Evolutionary conservation across 2,113 vertebrate species (phyloP).

Genomic region (Eira barbara): DNA sequence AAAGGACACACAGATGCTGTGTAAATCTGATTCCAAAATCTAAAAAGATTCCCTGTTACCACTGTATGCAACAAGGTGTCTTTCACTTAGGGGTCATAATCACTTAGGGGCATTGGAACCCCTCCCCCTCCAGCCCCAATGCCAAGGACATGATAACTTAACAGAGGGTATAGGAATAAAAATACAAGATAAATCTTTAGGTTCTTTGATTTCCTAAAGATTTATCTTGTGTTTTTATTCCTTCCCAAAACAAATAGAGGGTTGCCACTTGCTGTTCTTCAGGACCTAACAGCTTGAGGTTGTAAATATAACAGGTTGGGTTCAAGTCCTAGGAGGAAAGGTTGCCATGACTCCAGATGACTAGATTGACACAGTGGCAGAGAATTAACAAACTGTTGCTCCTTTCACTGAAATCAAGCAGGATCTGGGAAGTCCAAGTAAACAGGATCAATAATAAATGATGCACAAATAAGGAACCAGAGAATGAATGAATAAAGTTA

Average conservation of each 20-base stretch:
- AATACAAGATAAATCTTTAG: too few relatives aligned
- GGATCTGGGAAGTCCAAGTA: not conserved
- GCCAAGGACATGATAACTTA: not conserved
- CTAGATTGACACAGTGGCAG: not conserved
- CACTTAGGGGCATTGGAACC: not conserved
- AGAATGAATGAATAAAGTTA: not conserved
- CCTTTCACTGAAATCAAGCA: not conserved
- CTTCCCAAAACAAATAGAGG: not conserved
- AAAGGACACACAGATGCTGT: not conserved
- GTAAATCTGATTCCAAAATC: not conserved
- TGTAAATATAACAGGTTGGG: not conserved
- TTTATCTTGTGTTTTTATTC: not conserved
- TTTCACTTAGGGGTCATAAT: not conserved
- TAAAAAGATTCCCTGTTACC: not conserved
- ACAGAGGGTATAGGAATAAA: not conserved
- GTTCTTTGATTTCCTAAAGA: not conserved
- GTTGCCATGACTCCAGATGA: not conserved
- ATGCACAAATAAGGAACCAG: not conserved
- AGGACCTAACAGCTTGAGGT: not conserved
- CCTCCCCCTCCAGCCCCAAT: not conserved
- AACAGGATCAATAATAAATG: not conserved
- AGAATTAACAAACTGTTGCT: not conserved
- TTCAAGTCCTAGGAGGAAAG: not conserved
- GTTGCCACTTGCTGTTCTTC: not conserved
- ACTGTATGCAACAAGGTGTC: not conserved